phyloP scores from a whole-genome alignment of 2,113 vertebrate genomes.

The Eonycteris spelaea region DNA sequence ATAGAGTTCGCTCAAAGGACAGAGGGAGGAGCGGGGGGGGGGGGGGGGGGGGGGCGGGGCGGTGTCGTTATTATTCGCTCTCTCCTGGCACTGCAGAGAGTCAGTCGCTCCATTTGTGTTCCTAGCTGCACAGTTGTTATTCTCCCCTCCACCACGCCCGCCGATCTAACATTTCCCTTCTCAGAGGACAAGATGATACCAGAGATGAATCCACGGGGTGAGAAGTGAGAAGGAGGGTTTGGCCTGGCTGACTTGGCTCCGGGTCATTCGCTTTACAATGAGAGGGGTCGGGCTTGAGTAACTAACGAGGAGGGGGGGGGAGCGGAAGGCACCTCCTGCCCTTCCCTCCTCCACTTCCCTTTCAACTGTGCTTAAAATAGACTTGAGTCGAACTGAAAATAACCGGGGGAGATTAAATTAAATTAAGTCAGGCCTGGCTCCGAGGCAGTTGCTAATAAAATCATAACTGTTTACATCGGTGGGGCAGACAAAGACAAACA shows the following conservation, averaged over 20 bases:
- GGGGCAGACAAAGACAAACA: background rate
- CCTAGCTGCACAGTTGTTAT: conserved; percentile 66
- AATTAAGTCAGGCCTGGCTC: conserved; percentile 64
- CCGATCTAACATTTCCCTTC: conserved; percentile 45
- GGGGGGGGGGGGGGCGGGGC: no score
- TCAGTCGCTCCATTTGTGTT: conserved; percentile 50
- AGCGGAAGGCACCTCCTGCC: background rate
- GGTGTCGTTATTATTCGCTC: conserved; percentile 12
- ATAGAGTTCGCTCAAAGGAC: conserved; percentile 9
- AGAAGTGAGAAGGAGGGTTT: conserved; percentile 17
- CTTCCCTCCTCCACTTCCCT: background rate
- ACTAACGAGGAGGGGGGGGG: rapidly evolving
- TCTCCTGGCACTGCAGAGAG: conserved; percentile 37
- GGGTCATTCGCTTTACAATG: background rate
- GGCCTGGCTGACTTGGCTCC: background rate
- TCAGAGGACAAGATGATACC: conserved; percentile 41
- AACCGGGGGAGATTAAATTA: conserved; percentile 67
- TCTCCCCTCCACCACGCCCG: background rate
- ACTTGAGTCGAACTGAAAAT: conserved; percentile 45
- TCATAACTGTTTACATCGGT: conserved; percentile 30
- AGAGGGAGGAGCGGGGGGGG: background rate
- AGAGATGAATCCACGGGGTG: background rate
- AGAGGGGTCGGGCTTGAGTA: background rate
- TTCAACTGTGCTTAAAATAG: conserved; percentile 55
- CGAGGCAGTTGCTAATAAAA: conserved; percentile 64